phyloP scores from a whole-genome alignment of 2,797 vertebrate genomes.

The Gephyroberyx darwinii region DNA sequence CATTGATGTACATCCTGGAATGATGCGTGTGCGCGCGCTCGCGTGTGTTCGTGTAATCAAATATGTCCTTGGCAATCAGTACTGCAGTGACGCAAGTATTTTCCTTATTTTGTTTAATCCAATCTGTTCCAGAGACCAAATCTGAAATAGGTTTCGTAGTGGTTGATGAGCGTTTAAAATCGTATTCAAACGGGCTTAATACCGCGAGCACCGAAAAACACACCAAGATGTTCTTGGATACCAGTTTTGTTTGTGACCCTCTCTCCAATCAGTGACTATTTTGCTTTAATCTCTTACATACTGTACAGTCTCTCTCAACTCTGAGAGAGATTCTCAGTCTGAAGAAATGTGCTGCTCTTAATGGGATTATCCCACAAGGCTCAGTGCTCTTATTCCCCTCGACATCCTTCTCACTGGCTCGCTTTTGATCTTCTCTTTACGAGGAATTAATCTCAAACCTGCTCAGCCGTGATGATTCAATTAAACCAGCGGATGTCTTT shows the following conservation, averaged over 20 bases:
- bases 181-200: constrained; percentile 41
- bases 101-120: constrained; percentile 66
- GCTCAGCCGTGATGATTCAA: constrained; percentile 78
- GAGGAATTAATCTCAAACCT: constrained; percentile 79
- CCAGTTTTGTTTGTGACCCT: constrained; percentile 45
- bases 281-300: constrained; percentile 37
- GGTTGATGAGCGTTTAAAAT: constrained; percentile 40
- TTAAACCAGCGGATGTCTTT: constrained; percentile 76
- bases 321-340: constrained; percentile 47
- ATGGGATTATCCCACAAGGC: constrained; percentile 79
- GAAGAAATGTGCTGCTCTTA: constrained; percentile 71
- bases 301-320: constrained; percentile 40
- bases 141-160: constrained; percentile 48
- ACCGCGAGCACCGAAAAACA: constrained; percentile 16
- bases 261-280: constrained; percentile 39
- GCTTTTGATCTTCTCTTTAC: constrained; percentile 77
- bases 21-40: constrained; percentile 16
- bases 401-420: constrained; percentile 65
- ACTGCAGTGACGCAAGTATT: constrained; percentile 61
- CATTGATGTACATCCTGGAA: neutral
- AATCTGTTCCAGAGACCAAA: constrained; percentile 66
- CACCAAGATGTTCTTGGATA: constrained; percentile 5
- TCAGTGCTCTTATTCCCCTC: constrained; percentile 70
- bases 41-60: constrained; percentile 41
- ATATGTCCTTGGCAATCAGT: constrained; percentile 52